phyloP scores from a whole-genome alignment of 92 coral and sea anemone genomes.

The Umimayanthus chanpuru region DNA sequence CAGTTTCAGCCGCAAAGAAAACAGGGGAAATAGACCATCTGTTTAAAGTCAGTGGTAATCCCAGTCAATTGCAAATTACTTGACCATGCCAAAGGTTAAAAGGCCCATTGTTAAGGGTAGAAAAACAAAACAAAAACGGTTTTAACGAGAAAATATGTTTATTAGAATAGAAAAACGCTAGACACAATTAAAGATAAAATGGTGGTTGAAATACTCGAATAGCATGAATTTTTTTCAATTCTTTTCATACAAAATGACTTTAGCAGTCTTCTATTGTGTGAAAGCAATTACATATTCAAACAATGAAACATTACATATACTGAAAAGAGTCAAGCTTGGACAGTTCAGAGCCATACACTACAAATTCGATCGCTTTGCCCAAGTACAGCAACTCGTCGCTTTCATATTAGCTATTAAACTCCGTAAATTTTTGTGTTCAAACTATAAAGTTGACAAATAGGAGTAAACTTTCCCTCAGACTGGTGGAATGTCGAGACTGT shows the following conservation, averaged over 20 bases:
- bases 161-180: background rate
- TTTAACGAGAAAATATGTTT: background rate
- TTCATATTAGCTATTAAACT: too few species aligned
- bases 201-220: background rate
- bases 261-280: too few species aligned
- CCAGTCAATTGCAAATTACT: background rate
- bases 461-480: background rate
- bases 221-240: background rate
- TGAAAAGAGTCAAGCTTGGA: too few species aligned
- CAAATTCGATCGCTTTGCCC: too few species aligned
- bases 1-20: background rate
- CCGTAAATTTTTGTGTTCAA: background rate
- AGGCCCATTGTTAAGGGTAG: background rate
- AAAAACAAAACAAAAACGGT: background rate
- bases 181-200: background rate
- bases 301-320: too few species aligned
- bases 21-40: background rate
- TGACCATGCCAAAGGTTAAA: conserved; percentile 12
- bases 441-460: background rate
- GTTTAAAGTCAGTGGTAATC: conserved; percentile 7
- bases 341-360: too few species aligned
- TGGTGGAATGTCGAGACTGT: background rate
- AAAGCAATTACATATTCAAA: too few species aligned
- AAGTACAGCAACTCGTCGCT: background rate
- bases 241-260: background rate